phyloP scores from a whole-genome alignment of 2,888 invertebrate genomes.

The Thymelicus sylvestris region DNA sequence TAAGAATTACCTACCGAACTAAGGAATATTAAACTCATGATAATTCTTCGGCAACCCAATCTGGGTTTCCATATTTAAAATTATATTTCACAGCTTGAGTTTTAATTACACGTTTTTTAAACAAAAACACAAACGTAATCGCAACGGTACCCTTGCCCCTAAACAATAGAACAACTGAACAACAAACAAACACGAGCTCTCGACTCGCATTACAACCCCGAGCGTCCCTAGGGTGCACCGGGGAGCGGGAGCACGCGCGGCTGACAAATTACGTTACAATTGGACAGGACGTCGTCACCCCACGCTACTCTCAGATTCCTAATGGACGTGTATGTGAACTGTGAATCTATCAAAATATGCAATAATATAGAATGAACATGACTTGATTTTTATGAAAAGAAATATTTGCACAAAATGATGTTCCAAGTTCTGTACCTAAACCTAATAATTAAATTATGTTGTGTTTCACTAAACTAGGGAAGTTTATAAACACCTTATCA shows the following conservation, averaged over 20 bases:
- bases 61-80: not conserved
- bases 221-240: not conserved
- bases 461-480: too few species aligned
- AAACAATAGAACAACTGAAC: constrained; percentile 25
- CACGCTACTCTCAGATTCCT: constrained; percentile 22
- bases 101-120: not conserved
- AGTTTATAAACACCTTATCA: too few species aligned
- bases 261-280: constrained; percentile 74
- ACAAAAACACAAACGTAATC: constrained; percentile 13
- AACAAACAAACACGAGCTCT: constrained; percentile 32
- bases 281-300: constrained; percentile 51
- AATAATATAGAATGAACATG: not conserved
- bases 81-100: not conserved
- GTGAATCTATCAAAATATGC: not conserved
- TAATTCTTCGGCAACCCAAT: too few species aligned
- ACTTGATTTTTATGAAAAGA: too few species aligned
- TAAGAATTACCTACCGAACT: too few species aligned
- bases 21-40: too few species aligned
- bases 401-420: too few species aligned
- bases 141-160: constrained; percentile 13
- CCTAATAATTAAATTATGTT: too few species aligned
- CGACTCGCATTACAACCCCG: constrained; percentile 20
- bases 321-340: constrained; percentile 20
- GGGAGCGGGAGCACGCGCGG: constrained; percentile 23
- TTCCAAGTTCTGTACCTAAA: too few species aligned